Conservation (phyloP, 1,140 invertebrate genomes). For the Notospermus geniculatus region DNA sequence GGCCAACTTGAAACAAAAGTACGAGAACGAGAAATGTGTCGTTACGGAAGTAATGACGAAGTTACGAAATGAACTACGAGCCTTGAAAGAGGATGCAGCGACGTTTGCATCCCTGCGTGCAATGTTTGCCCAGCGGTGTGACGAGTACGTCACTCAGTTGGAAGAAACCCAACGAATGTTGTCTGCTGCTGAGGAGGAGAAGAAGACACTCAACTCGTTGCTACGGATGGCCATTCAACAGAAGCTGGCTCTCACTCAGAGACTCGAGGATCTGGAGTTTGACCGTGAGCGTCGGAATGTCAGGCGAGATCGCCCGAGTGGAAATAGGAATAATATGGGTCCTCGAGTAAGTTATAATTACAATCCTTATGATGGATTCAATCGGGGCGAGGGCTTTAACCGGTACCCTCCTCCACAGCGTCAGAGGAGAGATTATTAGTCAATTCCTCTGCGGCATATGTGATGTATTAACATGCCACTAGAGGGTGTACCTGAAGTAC, state of each 20-base stretch:
- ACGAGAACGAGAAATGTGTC: slow-evolving; percentile 96
- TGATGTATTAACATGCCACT: too few species aligned
- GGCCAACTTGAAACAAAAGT: slow-evolving; percentile 97
- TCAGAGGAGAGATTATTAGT: slow-evolving; percentile 7
- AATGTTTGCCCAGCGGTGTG: slow-evolving; percentile 98
- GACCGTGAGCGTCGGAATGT: slow-evolving; percentile 70
- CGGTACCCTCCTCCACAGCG: not conserved
- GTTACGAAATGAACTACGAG: slow-evolving; percentile 87
- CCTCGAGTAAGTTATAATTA: slow-evolving; percentile 44
- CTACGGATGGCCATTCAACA: slow-evolving; percentile 95
- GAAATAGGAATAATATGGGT: slow-evolving; percentile 35
- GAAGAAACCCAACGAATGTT: slow-evolving; percentile 73
- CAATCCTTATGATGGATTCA: slow-evolving; percentile 22
- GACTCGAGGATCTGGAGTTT: slow-evolving; percentile 94
- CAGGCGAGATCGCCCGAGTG: slow-evolving; percentile 33
- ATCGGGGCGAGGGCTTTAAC: slow-evolving; percentile 8
- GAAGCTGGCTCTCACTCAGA: slow-evolving; percentile 84
- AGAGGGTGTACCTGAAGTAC: too few species aligned
- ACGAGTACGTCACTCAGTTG: slow-evolving; percentile 97
- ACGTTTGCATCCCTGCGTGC: slow-evolving; percentile 98
- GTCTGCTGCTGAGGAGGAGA: slow-evolving; percentile 89
- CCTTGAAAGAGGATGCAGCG: slow-evolving; percentile 96
- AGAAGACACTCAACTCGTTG: slow-evolving; percentile 97
- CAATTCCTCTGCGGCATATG: not conserved
- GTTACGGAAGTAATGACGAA: slow-evolving; percentile 98